Evolutionary conservation across 2,113 vertebrate genomes (phyloP).

Genomic region (Platysteira castanea): DNA sequence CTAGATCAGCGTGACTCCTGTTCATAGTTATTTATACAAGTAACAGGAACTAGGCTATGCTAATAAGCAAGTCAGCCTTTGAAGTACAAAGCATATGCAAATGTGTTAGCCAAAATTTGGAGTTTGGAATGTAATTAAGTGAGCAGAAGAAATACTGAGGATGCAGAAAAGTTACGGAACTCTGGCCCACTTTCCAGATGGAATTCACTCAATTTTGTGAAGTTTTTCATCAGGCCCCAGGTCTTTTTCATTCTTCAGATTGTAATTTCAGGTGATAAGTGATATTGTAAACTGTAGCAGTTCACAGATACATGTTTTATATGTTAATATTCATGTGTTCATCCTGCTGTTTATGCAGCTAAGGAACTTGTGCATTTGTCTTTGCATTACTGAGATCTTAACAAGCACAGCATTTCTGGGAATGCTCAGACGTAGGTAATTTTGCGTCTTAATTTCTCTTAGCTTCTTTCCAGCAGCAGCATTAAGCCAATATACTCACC

Average conservation of each 20-base stretch:
- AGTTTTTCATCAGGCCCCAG: not conserved
- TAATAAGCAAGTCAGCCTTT: constrained; percentile 63
- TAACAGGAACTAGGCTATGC: constrained; percentile 59
- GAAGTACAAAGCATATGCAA: constrained; percentile 62
- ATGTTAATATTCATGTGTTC: not conserved
- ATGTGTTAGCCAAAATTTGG: constrained; percentile 37
- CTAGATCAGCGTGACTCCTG: constrained; percentile 27
- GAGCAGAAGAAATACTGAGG: constrained; percentile 31
- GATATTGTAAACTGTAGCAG: not conserved
- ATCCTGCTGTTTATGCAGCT: not conserved
- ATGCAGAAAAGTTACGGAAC: not conserved
- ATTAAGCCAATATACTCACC: not conserved
- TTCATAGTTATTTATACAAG: constrained; percentile 46
- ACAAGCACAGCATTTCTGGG: not conserved
- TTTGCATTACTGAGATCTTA: constrained; percentile 13
- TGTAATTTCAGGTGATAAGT: not conserved
- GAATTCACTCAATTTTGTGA: not conserved
- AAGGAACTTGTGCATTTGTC: not conserved
- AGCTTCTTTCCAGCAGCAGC: not conserved
- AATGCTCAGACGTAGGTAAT: not conserved
- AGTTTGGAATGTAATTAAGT: constrained; percentile 42
- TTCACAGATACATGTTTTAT: not conserved
- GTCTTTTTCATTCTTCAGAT: not conserved
- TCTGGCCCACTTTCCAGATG: constrained; percentile 12
- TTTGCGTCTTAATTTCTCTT: not conserved